Conservation (phyloP, 2,888 invertebrate species). For the Diogma glabrata region DNA sequence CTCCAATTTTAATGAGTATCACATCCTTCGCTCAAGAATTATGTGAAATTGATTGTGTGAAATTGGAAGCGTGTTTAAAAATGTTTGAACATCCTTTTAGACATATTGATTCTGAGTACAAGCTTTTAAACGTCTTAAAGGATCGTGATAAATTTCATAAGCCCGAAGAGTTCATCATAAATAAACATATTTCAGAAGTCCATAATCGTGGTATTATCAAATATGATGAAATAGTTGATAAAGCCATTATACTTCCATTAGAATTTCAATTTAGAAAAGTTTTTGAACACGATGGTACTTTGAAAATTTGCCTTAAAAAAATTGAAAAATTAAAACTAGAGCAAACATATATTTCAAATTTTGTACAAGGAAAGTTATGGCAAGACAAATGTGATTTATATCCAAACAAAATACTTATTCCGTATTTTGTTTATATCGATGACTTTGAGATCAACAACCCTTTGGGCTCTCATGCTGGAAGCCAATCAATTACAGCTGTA, state of each 20-base stretch:
- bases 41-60: neutral
- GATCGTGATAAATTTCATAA: conserved; percentile 1
- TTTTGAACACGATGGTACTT: neutral
- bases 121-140: neutral
- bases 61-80: neutral
- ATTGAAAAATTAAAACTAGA: neutral
- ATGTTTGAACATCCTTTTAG: conserved; percentile 3
- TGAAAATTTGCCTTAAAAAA: conserved; percentile 2
- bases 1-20: neutral
- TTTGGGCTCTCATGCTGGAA: no score
- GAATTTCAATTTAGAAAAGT: conserved; percentile 7
- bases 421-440: no score
- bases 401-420: no score
- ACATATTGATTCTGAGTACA: neutral
- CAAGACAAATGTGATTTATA: conserved; percentile 7
- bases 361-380: conserved; percentile 11
- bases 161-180: conserved; percentile 1
- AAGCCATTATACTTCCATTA: conserved; percentile 1
- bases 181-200: neutral
- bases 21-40: neutral
- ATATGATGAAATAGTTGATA: neutral
- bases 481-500: no score
- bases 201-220: neutral
- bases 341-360: conserved; percentile 5
- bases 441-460: no score